Evolutionary conservation across 92 coral and sea anemone genomes (phyloP), one percentile per base, ranked within the genome.

Genomic region (Parazoanthus darwini): DNA sequence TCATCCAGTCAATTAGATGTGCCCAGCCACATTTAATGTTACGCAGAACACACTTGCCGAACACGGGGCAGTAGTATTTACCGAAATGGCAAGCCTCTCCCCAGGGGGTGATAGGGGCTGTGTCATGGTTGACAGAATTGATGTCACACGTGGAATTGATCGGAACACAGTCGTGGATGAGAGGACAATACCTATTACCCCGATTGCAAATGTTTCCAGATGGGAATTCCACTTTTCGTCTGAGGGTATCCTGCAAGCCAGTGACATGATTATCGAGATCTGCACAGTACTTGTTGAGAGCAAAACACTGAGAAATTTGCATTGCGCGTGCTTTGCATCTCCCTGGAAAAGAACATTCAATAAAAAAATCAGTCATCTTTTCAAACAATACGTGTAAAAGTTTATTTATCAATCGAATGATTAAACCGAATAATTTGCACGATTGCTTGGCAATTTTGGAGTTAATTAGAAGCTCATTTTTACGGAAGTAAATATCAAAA

Each of bases 141-240:
- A 84, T 15, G 78, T 84, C 68, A 48, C 87, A 84, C 1, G 65
- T 84, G 2, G 87, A 48, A 48, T 84, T 84, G 43, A 70, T 0
- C 1, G 77, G 29, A 84, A 84, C 46, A 23, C 87, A 84, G 38
- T 77, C 78, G 4, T 44, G 67, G 36, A 84, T 36, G 18, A 84
- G 63, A 42, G 87, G 87, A 33, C 87, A 84, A 84, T 84, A 84
- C 20, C 87, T 79, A 25, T 84, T 84, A 9, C 78, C 87, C 11
- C 29, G 10, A 8, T 46, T 15, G 25, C 87, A 84, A 6, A 29
- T 50, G 15, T 18, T 50, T 0, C 87, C 87, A 3, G 39, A 29
- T 43, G 87, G 87, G 44, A 35, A 70, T 0, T 68, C 44, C 6
- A 16, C 43, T 39, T 43, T 84, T 84, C 15, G 15, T 29, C 71